Evolutionary conservation across 2,113 vertebrate genomes (phyloP).

Genomic region (Laticauda colubrina): DNA sequence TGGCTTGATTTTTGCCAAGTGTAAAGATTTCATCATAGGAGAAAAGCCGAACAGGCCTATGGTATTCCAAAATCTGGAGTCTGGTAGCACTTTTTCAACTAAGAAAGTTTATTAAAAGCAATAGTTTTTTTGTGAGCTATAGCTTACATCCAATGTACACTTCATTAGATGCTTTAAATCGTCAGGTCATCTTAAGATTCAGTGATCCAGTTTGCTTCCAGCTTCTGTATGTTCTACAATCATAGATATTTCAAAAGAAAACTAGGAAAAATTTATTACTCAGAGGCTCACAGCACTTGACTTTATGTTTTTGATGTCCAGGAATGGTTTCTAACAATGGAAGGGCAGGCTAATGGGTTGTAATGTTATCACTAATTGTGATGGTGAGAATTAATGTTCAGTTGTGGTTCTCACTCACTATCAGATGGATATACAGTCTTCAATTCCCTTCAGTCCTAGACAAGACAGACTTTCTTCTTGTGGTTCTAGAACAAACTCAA

Average conservation of each 20-base stretch:
- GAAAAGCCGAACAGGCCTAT: not conserved
- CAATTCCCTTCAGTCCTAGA: not conserved
- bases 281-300: not conserved
- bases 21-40: not conserved
- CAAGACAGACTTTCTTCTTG: not conserved
- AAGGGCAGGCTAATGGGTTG: not conserved
- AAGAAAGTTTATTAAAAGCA: not conserved
- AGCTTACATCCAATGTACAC: not conserved
- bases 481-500: not conserved
- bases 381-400: not conserved
- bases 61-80: not conserved
- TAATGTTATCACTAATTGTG: not conserved
- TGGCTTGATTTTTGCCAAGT: not conserved
- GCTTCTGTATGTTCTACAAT: not conserved
- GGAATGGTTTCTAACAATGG: not conserved
- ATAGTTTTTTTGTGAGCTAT: not conserved
- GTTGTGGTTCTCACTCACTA: not conserved
- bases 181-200: not conserved
- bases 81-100: not conserved
- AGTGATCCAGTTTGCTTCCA: not conserved
- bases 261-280: not conserved
- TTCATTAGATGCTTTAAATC: not conserved
- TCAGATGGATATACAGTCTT: not conserved
- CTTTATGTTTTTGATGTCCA: not conserved
- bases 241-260: not conserved